Evolutionary conservation across 1,140 invertebrate species (phyloP), one percentile per base, ranked within the genome.

Genomic region (Aphaenogaster ashmeadi): DNA sequence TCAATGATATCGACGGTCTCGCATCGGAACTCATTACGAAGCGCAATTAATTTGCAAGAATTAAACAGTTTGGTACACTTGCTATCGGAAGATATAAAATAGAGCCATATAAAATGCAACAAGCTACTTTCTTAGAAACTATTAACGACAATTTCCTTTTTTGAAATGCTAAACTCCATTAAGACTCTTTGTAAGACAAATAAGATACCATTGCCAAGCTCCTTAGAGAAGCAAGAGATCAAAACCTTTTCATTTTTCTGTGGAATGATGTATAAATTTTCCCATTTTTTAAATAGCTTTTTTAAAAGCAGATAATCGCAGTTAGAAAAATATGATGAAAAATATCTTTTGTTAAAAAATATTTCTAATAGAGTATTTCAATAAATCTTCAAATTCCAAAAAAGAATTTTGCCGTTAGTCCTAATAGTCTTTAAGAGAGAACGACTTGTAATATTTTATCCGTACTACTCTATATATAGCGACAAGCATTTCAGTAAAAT

Each of bases 31-130:
- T 75, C 62, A 50, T 83, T 87, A 89, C 21, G 33, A 54, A 52
- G 6, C 18, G 41, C 13, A 38, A 86, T 87, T 69, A 87, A 89
- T 88, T 75, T 21, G 69, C 41, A 85, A 88, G 69, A 88, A 54
- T 79, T 56, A 56, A 74, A 85, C 44, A 41, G 27, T 88, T 88
- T 77, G 50, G 78, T 81, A 36, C 36, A 81, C 38, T 36, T 44
- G n/a, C 21, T 66, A 47, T 18, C 27, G 56, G 33, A 3, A 41
- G 21, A 41, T 56, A 18, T 69, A 58, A 81, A 13, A 56, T 81
- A n/a, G 6, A 36, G 13, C 27, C 33, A n/a, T 33, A 5, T 8
- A 47, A 64, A 64, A 36, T 36, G 18, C 27, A 44, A 78, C 38
- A 33, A 62, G 33, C 36, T 60, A 60, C 54, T 60, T 77, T 44